Conservation (phyloP, 1,140 invertebrate genomes). For the Harpegnathos saltator region DNA sequence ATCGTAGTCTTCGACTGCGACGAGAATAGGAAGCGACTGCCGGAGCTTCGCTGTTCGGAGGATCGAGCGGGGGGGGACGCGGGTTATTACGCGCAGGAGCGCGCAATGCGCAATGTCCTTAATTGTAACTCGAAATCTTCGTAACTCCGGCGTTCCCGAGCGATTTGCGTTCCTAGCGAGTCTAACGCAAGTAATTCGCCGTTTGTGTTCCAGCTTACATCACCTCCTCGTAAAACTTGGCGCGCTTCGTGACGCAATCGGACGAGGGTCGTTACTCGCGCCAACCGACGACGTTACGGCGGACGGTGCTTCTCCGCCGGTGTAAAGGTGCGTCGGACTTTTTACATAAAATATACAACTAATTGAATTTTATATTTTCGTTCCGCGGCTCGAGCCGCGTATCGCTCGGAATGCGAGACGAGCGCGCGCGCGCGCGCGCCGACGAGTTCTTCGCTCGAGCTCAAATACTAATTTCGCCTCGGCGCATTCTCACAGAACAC, state of each 20-base stretch:
- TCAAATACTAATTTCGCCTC: background rate
- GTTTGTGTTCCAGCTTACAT: background rate
- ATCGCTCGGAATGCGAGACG: constrained; percentile 5
- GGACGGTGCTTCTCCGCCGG: background rate
- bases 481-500: too few species aligned
- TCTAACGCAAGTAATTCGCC: constrained; percentile 12
- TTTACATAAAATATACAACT: background rate
- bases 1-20: too few species aligned
- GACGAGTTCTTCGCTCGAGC: constrained; percentile 1
- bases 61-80: too few species aligned
- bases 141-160: background rate
- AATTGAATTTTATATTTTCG: constrained; percentile 12
- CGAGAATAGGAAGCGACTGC: too few species aligned
- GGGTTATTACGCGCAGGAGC: too few species aligned
- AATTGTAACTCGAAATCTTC: background rate
- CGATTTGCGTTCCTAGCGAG: constrained; percentile 21
- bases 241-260: background rate
- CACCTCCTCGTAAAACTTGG: constrained; percentile 32
- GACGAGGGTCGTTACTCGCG: constrained; percentile 22
- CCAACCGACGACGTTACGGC: background rate
- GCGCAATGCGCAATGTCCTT: too few species aligned
- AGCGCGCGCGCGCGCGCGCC: too few species aligned
- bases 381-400: constrained; percentile 2
- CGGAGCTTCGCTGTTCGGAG: too few species aligned
- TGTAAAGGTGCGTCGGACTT: background rate